A percentile compares a stretch with the other conserved stretches of the same genome.
These are phyloP conservation scores for Tinea semifulvella DNA, from an alignment of 2,888 invertebrate genomes.

Conservation along the genomic window DNA sequence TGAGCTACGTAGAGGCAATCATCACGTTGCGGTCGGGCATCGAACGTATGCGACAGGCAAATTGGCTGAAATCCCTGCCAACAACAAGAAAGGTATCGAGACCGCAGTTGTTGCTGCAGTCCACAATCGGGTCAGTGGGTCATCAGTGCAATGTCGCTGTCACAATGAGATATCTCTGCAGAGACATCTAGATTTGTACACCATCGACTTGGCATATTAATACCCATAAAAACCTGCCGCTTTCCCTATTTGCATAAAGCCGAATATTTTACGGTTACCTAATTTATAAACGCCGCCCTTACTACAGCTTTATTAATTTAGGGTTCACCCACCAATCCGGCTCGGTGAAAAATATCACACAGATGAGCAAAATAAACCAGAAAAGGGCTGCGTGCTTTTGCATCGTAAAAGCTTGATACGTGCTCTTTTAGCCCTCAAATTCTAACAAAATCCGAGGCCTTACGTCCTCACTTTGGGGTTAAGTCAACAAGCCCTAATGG, in stretches of 20 bases:
- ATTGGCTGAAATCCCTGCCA: constrained; percentile 8
- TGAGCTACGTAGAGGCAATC: too few species aligned
- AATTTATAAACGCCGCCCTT: constrained; percentile 18
- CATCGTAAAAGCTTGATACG: constrained; percentile 42
- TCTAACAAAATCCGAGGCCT: constrained; percentile 28
- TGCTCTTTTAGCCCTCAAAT: constrained; percentile 19
- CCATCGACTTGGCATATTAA: neutral
- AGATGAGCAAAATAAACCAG: constrained; percentile 48
- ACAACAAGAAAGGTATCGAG: constrained; percentile 11
- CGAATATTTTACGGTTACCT: constrained; percentile 21
- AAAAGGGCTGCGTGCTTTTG: constrained; percentile 31
- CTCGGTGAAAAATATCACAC: constrained; percentile 31
- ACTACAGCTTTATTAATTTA: constrained; percentile 34
- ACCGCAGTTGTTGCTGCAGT: constrained; percentile 30
- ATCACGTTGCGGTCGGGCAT: too few species aligned
- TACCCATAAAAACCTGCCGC: constrained; percentile 10
- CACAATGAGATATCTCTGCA: constrained; percentile 59
- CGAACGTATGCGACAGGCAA: neutral
- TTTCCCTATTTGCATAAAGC: constrained; percentile 23
- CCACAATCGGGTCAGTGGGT: constrained; percentile 56
- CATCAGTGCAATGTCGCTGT: constrained; percentile 46
- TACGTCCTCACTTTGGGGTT: constrained; percentile 36
- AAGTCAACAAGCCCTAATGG: constrained; percentile 52
- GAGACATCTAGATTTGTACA: constrained; percentile 23
- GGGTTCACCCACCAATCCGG: constrained; percentile 30